Evolutionary conservation across 2,113 vertebrate genomes (phyloP).

Genomic region (Anoplopoma fimbria): DNA sequence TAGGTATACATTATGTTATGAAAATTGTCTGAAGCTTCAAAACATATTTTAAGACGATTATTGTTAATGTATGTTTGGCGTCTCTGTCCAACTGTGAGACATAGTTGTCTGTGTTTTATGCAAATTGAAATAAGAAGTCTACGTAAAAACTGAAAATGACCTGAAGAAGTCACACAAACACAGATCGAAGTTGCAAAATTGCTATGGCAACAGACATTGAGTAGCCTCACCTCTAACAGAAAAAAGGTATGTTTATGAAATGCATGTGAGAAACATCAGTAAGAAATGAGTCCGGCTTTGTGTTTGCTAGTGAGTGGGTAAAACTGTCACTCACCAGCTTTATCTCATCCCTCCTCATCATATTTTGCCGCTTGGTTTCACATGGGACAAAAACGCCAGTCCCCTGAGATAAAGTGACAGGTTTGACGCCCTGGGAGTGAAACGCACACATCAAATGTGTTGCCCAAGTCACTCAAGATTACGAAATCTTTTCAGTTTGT

Average conservation of each 20-base stretch:
- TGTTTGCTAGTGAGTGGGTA: not conserved
- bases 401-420: no score
- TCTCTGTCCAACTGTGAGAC: not conserved
- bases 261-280: not conserved
- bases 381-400: not conserved
- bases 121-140: not conserved
- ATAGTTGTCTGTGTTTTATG: not conserved
- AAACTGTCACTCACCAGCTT: constrained; percentile 10
- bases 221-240: not conserved
- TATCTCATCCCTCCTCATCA: no score
- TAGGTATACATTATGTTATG: not conserved
- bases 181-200: not conserved
- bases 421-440: no score
- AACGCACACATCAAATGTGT: not conserved
- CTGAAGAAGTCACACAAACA: not conserved
- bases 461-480: not conserved
- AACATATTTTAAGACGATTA: not conserved
- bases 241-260: not conserved
- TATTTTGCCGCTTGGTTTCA: not conserved
- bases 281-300: not conserved
- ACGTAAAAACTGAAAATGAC: not conserved
- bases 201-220: not conserved
- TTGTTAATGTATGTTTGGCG: not conserved
- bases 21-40: not conserved
- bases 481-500: constrained; percentile 12